A percentile compares a stretch with the other conserved stretches of the same genome.
These are phyloP conservation scores for Camelus bactrianus DNA, from an alignment of 2,113 vertebrate species.

Conservation along the genomic window DNA sequence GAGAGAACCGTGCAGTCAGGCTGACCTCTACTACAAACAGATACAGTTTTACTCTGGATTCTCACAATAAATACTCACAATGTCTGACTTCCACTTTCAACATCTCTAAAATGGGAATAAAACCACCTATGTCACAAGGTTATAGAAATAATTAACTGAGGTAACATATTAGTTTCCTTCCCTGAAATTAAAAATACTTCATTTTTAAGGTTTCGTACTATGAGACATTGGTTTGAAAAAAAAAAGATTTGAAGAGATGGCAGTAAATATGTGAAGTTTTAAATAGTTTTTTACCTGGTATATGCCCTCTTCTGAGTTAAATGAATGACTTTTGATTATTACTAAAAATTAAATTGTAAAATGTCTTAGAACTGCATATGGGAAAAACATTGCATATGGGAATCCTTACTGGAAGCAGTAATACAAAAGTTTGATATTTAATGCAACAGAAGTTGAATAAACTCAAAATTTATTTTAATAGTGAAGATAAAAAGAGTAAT, in stretches of 20 bases:
- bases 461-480: neutral
- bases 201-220: neutral
- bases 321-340: neutral
- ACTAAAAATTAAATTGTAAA: neutral
- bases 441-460: neutral
- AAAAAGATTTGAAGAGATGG: neutral
- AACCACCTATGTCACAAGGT: neutral
- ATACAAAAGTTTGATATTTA: neutral
- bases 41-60: neutral
- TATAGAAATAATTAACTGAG: neutral
- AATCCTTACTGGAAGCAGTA: neutral
- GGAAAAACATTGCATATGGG: neutral
- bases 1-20: neutral
- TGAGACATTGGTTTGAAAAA: neutral
- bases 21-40: neutral
- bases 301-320: neutral
- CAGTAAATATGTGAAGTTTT: neutral
- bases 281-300: neutral
- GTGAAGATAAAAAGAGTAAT: neutral
- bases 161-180: neutral
- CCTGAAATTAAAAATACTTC: conserved; percentile 33
- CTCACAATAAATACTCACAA: neutral
- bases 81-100: neutral
- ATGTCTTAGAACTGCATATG: neutral
- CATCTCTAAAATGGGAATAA: neutral